Base-by-base conservation (phyloP, 2,888 invertebrate species). In the Hypena proboscidalis region DNA sequence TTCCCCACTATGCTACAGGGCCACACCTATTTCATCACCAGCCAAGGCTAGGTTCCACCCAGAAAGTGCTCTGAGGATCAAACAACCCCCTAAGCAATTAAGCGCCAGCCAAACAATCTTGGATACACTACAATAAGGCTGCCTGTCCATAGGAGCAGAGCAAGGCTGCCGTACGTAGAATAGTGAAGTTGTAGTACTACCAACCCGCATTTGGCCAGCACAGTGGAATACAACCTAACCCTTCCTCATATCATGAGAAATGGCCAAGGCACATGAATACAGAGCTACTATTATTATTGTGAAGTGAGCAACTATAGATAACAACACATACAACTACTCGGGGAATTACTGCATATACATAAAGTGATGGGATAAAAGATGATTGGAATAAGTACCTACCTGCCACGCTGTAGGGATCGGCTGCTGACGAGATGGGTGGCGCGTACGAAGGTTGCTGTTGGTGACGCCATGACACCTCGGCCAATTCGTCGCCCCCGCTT, bases 391-490 rank as follows among this genome's bases (percentile, higher is more conserved):
- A 70, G 78, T 83, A 86, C 85, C 80, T 83, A 91, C 91, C 91
- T 91, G 93, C 92, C 82, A 93, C 93, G 80, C 88, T 93, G 93
- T 95, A 95, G 71, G 93, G 93, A 83, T 95, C 95, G 78, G 93
- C 93, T 53, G 93, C 93, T 83, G 93, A 93, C 70, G 94, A 94
- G 85, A 94, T 94, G 68, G 94, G 85, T 85, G 92, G 89, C 50
- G 86, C 90, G 56, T 89, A 89, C 1, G 92, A 92, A 21, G 90
- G 93, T 83, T 93, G 93, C 80, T 94, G 94, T 80, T 94, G 95
- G 70, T 93, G 93, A 76, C 93, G 93, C 88, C 95, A 93, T 95
- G 95, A 95, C 92, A 94, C 94, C 91, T 95, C 95, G 42, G 87
- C 82, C 88, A 95, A 93, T 90, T 95, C 95, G 90, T 95, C 94